These are phyloP conservation scores for Montifringilla adamsi DNA, from an alignment of 2,113 vertebrate genomes.

Conservation along the genomic window DNA sequence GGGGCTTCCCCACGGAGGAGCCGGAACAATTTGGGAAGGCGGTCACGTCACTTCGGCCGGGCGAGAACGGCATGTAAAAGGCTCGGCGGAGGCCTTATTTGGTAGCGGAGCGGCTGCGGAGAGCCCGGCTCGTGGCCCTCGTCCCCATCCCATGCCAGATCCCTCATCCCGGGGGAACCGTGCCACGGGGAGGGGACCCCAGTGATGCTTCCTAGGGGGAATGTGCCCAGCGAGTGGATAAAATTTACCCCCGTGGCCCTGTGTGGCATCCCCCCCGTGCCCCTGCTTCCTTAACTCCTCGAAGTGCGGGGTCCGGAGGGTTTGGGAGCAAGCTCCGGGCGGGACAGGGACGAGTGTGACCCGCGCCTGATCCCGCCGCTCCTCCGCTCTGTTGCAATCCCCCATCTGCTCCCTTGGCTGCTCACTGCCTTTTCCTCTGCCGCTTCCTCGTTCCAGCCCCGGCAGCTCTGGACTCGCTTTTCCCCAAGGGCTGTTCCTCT, in stretches of 20 bases:
- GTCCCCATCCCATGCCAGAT: background rate
- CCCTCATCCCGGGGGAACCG: background rate
- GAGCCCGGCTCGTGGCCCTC: background rate
- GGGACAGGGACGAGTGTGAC: background rate
- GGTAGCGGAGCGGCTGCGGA: background rate
- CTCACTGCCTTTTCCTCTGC: background rate
- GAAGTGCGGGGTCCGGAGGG: background rate
- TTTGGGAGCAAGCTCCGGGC: background rate
- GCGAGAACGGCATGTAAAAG: slow-evolving; percentile 21
- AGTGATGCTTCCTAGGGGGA: background rate
- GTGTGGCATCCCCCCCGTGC: rapidly evolving
- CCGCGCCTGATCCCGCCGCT: background rate
- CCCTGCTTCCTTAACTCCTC: background rate
- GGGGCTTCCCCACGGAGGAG: background rate
- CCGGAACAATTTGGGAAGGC: background rate
- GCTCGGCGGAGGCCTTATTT: slow-evolving; percentile 49
- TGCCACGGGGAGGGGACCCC: background rate
- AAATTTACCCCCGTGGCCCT: background rate
- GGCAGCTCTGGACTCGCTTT: background rate
- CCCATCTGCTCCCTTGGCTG: slow-evolving; percentile 1
- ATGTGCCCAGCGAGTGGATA: background rate
- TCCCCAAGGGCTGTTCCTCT: background rate
- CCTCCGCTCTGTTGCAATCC: slow-evolving; percentile 23
- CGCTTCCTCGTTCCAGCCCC: slow-evolving; percentile 39
- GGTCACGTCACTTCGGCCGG: background rate